phyloP scores from a whole-genome alignment of 2,797 vertebrate genomes.

The Sebastes matsubarae region DNA sequence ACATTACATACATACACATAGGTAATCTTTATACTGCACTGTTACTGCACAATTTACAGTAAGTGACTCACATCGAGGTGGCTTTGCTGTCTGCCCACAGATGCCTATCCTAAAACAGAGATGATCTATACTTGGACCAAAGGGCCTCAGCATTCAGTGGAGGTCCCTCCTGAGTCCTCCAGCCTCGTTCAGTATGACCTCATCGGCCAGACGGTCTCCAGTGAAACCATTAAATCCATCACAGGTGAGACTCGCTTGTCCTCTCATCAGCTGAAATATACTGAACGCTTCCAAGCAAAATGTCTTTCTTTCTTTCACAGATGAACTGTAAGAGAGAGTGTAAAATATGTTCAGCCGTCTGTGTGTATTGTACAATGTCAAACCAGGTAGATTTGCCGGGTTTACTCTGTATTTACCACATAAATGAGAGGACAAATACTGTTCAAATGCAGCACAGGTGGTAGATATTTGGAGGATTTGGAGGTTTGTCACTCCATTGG shows the following conservation, averaged over 20 bases:
- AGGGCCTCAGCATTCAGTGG: conserved; percentile 95
- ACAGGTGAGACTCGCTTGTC: conserved; percentile 83
- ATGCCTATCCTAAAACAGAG: conserved; percentile 98
- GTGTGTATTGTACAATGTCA: not conserved
- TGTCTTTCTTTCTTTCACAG: not conserved
- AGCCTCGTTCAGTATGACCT: conserved; percentile 98
- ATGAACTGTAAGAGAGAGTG: not conserved
- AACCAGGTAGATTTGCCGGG: not conserved
- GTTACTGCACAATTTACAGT: not conserved
- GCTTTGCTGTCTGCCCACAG: conserved; percentile 74
- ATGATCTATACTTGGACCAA: conserved; percentile 99
- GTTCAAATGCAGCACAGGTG: not conserved
- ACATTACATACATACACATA: not conserved
- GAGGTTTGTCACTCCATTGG: not conserved
- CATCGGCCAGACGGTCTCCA: conserved; percentile 95
- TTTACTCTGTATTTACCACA: not conserved
- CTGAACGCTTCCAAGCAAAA: not conserved
- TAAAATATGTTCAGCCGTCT: not conserved
- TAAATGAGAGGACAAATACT: not conserved
- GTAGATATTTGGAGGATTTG: not conserved
- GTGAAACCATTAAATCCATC: conserved; percentile 95
- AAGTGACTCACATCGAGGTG: conserved; percentile 15
- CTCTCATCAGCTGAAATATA: not conserved
- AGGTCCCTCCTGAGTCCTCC: conserved; percentile 96
- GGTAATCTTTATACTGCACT: not conserved